Base-by-base conservation (phyloP, 2,888 invertebrate genomes). In the Scaptomyza caliginosa region DNA sequence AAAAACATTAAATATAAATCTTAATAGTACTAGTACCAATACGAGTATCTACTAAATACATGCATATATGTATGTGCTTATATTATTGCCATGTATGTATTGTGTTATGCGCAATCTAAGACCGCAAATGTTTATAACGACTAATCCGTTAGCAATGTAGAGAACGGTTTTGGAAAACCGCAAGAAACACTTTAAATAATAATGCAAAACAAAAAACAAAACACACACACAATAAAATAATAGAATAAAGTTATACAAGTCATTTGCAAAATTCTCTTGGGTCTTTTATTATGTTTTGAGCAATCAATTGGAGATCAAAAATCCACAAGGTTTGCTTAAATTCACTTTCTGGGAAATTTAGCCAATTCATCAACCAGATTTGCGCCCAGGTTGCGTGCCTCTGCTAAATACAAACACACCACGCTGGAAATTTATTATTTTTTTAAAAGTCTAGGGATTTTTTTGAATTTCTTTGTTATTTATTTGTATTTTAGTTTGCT, bases 81-180 rank as follows among this genome's bases (percentile, higher is more conserved):
- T 74, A 72, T 64, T 72, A 58, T 68, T 63, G 58, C 69, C 62
- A 71, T 39, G 59, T 59, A 67, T 51, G 51, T 43, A 71, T 71
- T 52, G 48, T 59, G 67, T 48, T 54, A 56, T 50, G 58, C 51
- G 34, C 34, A 34, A 34, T 16, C 34, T 40, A 54, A 63, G 56
- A 13, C 43, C 52, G 49, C 50, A 56, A 52, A 34, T 28, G 50
- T 59, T 67, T 67, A 56, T 62, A 65, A 66, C 67, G 84, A 70
- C 67, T 78, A 79, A 78, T 67, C 74, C 64, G 71, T 72, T 84
- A 73, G 77, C 26, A 69, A 77, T 74, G 74, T 76, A 74, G 78
- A 75, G 67, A 75, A 73, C 40, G 72, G 76, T 81, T 75, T 88
- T 80, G 77, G 43, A 74, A 86, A 74, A 68, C 62, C 60, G 71